Evolutionary conservation across 2,888 invertebrate genomes (phyloP), one percentile per base, ranked within the genome.

Genomic region (Xylophagus ater): DNA sequence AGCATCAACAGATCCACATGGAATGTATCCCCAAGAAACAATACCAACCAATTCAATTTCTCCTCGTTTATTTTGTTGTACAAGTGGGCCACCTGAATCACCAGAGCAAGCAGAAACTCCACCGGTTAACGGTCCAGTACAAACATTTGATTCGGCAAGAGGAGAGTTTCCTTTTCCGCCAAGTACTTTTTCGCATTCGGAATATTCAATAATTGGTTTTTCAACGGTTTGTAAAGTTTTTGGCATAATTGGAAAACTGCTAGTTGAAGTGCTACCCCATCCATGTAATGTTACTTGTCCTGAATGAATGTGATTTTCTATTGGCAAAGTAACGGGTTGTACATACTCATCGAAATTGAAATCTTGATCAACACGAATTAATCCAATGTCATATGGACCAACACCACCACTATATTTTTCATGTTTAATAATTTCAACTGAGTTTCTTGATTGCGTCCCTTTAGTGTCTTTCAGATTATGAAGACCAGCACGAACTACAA

Each of bases 331-430:
- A 13, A 66, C 60, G 5, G 63, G 53, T 33, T 53, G 51, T 4
- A 67, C 60, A 10, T 39, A 41, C 9, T 55, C 46, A 36, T 56
- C 58, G 42, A 60, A 58, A 10, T 41, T 42, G 21, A 62, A 55
- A 2, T 58, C 44, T 26, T 49, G 34, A 14, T 46, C 48, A 8
- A 58, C 50, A 44, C 56, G 57, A 40, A 75, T 47, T 2, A 76
- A 37, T 19, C 71, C 74, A 45, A 76, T 70, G 49, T 76, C 75
- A 47, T 68, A 65, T 41, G 64, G 65, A 13, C 59, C 64, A 10
- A 65, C 60, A 3, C 58, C 58, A n/a, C 66, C 65, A 26, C 7
- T 19, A 44, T 48, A 61, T 3, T 17, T 2, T 25, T 53, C 53
- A 43, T 69, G 67, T 2, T 60, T 49, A 17, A 53, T 49, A 14